Conservation (phyloP, 2,113 vertebrate genomes). For the Coryphaenoides rupestris region DNA sequence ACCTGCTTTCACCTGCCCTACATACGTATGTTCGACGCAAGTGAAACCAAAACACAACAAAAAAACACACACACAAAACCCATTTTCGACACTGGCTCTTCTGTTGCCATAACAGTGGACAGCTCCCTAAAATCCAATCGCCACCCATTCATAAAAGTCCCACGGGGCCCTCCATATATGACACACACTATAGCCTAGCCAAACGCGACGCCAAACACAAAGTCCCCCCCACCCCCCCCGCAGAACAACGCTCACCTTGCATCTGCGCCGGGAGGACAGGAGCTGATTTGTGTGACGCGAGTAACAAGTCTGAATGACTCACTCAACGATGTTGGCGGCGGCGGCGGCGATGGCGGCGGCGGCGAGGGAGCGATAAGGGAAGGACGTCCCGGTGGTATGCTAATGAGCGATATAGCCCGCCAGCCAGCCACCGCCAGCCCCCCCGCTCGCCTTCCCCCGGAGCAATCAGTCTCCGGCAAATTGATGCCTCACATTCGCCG, state of each 20-base stretch:
- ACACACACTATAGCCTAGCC: too few species aligned
- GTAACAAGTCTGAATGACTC: conserved; percentile 52
- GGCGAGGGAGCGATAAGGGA: conserved; percentile 52
- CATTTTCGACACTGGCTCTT: too few species aligned
- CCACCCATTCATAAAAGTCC: background rate
- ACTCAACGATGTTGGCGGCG: too few species aligned
- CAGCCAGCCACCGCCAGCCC: too few species aligned
- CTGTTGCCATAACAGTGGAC: too few species aligned
- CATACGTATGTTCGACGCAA: too few species aligned
- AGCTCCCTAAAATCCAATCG: background rate
- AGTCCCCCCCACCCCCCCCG: conserved; percentile 17
- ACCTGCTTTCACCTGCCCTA: too few species aligned
- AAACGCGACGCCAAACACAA: too few species aligned
- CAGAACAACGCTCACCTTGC: background rate
- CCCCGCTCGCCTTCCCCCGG: conserved; percentile 41
- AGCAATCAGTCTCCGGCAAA: conserved; percentile 62
- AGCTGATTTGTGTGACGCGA: conserved; percentile 39
- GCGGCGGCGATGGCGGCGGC: too few species aligned
- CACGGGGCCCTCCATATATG: background rate
- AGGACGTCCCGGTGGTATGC: conserved; percentile 56
- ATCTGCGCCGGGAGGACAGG: conserved; percentile 13
- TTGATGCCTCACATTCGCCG: conserved; percentile 59
- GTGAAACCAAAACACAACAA: too few species aligned
- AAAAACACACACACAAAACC: too few species aligned
- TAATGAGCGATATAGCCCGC: conserved; percentile 62